These are phyloP conservation scores for Biston stratarius DNA, from an alignment of 2,888 invertebrate species.

Conservation along the genomic window DNA sequence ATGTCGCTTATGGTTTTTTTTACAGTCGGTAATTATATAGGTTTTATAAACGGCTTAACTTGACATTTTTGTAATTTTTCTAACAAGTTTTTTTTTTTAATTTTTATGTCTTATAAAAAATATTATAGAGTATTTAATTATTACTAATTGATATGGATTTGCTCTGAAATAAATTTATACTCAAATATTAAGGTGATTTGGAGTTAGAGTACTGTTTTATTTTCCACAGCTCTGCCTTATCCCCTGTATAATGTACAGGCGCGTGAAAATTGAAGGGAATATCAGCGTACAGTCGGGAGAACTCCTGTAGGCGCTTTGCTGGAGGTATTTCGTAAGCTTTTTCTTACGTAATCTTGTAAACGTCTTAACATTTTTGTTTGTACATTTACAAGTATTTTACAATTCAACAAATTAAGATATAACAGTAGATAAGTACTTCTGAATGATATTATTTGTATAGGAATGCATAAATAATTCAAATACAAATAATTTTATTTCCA, in stretches of 20 bases:
- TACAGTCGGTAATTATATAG: too few relatives aligned
- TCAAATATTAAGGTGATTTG: background rate
- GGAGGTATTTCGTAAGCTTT: conserved; percentile 24
- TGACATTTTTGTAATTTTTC: too few relatives aligned
- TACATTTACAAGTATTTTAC: background rate
- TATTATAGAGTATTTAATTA: too few relatives aligned
- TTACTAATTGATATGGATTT: too few relatives aligned
- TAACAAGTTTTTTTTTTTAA: too few relatives aligned
- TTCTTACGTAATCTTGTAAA: conserved; percentile 5
- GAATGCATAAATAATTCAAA: too few relatives aligned
- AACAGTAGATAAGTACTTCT: background rate
- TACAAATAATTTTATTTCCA: too few relatives aligned
- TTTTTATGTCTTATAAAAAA: too few relatives aligned
- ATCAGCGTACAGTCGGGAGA: conserved; percentile 17
- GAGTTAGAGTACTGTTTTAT: conserved; percentile 16
- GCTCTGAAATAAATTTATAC: background rate
- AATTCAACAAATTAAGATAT: background rate
- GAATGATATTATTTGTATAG: too few relatives aligned
- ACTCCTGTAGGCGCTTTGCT: conserved; percentile 18
- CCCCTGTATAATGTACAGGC: conserved; percentile 35
- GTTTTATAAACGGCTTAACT: too few relatives aligned
- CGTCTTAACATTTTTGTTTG: conserved; percentile 4
- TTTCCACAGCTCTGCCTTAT: conserved; percentile 1
- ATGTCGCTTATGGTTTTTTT: too few relatives aligned
- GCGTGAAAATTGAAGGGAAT: conserved; percentile 39